Base-by-base conservation (phyloP, 2,888 invertebrate genomes). In the Alviniconcha strummeri region DNA sequence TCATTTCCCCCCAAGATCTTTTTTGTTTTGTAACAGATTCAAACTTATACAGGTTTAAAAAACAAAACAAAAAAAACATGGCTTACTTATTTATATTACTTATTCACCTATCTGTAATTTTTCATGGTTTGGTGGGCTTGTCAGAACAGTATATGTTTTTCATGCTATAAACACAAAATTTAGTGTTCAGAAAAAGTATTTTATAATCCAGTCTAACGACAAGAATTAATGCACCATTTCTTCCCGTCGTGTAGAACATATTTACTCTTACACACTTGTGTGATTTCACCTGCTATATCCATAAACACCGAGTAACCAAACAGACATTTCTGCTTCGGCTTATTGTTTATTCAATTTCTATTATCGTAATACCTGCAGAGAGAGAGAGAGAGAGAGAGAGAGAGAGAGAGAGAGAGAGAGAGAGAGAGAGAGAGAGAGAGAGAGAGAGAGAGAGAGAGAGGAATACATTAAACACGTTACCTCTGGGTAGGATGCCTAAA, bases 401-500 rank as follows among this genome's bases (percentile, higher is more conserved):
- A 69, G 69, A 69, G 17, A 7, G 69, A 69, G 69, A 69, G 69
- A 69, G 69, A 69, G 69, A 69, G 69, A 69, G 69, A 69, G 69
- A 69, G 69, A 69, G 69, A 69, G n/a, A 17, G 69, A 69, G 69
- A n/a, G 69, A 69, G 69, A 69, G 69, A 69, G 69, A 69, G 69
- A 69, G 69, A 69, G 17, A 69, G 17, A 69, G 69, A 69, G 69
- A 69, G 69, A 69, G 69, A 69, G 69, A 69, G 69, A 69, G 69
- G 69, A 36, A 36, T 1, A 79, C 15, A 57, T 19, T 52, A 15
- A 6, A 67, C 15, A 52, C 3, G 8, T n/a, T 54, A 75, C 81
- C 81, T 74, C n/a, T 36, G 54, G 8, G 81, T 81, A 11, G 81
- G 81, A 17, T 81, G 81, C 9, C 81, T 13, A 54, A 81, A 81